Percentiles rank a stretch among this genome's conserved stretches.
These are phyloP conservation scores for Drosophila baimaii DNA, from an alignment of 1,140 invertebrate genomes.

Conservation along the genomic window DNA sequence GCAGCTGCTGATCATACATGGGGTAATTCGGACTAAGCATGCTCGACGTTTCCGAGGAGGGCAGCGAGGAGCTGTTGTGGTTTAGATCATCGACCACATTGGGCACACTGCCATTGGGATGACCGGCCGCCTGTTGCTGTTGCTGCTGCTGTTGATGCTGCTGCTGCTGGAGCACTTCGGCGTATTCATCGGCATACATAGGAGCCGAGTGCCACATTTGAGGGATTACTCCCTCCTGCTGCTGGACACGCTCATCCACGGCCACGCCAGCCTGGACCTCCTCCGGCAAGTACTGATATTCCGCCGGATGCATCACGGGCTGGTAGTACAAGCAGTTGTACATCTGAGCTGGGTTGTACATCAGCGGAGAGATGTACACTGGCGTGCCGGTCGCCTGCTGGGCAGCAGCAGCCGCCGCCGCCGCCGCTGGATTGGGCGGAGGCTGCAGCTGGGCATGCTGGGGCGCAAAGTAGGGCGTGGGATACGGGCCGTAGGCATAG, in stretches of 20 bases:
- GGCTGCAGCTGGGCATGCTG: constrained; percentile 64
- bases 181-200: constrained; percentile 75
- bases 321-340: constrained; percentile 65
- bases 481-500: constrained; percentile 67
- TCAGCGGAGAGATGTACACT: constrained; percentile 56
- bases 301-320: constrained; percentile 55
- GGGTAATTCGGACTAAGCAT: constrained; percentile 80
- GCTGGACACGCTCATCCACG: constrained; percentile 64
- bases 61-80: constrained; percentile 72
- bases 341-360: constrained; percentile 57
- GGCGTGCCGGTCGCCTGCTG: constrained; percentile 74
- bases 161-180: constrained; percentile 35
- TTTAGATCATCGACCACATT: constrained; percentile 72
- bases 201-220: constrained; percentile 69
- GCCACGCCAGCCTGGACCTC: constrained; percentile 58
- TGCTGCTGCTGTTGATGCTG: constrained; percentile 48
- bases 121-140: constrained; percentile 30
- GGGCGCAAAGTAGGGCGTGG: constrained; percentile 65
- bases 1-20: constrained; percentile 77
- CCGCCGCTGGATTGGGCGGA: constrained; percentile 55
- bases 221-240: constrained; percentile 53
- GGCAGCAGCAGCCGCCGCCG: constrained; percentile 53
- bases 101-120: constrained; percentile 43
- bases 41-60: constrained; percentile 73
- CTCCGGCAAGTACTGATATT: constrained; percentile 67